phyloP scores from a whole-genome alignment of 92 coral and sea anemone species.

The Chrysogorgia sp. region DNA sequence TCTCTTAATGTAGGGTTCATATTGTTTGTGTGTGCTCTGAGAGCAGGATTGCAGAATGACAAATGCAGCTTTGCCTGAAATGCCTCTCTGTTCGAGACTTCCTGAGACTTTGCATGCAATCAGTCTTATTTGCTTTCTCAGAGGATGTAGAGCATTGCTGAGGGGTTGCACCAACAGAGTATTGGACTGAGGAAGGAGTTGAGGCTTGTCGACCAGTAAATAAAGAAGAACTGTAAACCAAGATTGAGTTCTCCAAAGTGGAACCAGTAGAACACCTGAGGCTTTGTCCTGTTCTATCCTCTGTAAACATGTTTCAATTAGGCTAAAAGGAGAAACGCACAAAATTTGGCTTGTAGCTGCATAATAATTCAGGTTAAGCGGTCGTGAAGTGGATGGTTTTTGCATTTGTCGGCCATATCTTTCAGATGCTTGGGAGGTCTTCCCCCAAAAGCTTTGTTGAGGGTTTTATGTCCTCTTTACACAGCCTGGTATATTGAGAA shows the following conservation, averaged over 20 bases:
- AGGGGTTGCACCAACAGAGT: slow-evolving; percentile 36
- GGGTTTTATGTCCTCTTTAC: too few species aligned
- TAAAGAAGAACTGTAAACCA: slow-evolving; percentile 54
- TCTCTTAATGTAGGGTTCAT: slow-evolving; percentile 44
- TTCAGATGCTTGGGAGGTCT: too few species aligned
- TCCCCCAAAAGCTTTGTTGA: too few species aligned
- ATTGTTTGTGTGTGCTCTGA: slow-evolving; percentile 49
- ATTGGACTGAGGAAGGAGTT: slow-evolving; percentile 47
- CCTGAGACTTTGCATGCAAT: slow-evolving; percentile 70
- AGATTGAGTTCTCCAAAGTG: slow-evolving; percentile 51
- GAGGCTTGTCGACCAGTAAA: slow-evolving; percentile 36
- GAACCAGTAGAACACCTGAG: slow-evolving; percentile 48
- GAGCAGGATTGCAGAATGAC: slow-evolving; percentile 58
- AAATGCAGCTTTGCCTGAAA: slow-evolving; percentile 47
- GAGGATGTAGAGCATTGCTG: slow-evolving; percentile 56
- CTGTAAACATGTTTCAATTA: slow-evolving; percentile 45
- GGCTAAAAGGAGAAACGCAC: slow-evolving; percentile 60
- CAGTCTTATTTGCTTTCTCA: slow-evolving; percentile 40
- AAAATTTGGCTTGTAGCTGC: too few species aligned
- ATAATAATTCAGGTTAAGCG: too few species aligned
- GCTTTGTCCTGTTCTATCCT: slow-evolving; percentile 56
- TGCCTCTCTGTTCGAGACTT: slow-evolving; percentile 46
- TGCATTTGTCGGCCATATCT: too few species aligned
- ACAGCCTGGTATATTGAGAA: too few species aligned
- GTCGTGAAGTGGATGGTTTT: too few species aligned